These are phyloP conservation scores for Lagocephalus sceleratus DNA, from an alignment of 2,797 vertebrate genomes.

Conservation along the genomic window DNA sequence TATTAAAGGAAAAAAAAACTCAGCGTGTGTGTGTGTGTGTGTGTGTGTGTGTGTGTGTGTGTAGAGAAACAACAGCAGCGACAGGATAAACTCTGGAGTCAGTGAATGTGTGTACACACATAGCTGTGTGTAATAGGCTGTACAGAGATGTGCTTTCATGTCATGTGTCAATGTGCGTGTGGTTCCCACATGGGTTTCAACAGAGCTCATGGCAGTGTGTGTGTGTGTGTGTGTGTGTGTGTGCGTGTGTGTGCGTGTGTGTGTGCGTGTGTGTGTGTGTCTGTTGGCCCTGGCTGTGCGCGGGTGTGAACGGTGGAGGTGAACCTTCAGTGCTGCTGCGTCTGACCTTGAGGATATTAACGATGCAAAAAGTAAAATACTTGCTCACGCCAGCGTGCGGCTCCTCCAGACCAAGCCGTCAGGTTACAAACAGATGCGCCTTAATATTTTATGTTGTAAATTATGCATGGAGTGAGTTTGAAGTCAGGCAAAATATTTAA, in stretches of 20 bases:
- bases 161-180: conserved; percentile 9
- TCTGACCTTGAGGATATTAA: conserved; percentile 58
- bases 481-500: too few relatives aligned
- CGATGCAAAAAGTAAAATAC: conserved; percentile 30
- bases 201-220: conserved; percentile 2
- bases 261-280: conserved; percentile 62
- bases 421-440: conserved; percentile 50
- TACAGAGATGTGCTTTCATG: conserved; percentile 8
- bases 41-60: conserved; percentile 37
- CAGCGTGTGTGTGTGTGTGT: conserved; percentile 17
- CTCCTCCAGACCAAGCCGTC: conserved; percentile 15
- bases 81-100: conserved; percentile 2
- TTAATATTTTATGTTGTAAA: conserved; percentile 63
- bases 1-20: not conserved
- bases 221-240: conserved; percentile 28
- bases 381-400: conserved; percentile 30
- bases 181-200: too few relatives aligned
- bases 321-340: conserved; percentile 54
- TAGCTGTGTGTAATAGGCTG: conserved; percentile 4
- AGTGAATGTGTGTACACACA: not conserved
- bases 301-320: conserved; percentile 58
- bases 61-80: not conserved
- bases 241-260: conserved; percentile 35
- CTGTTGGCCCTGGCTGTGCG: conserved; percentile 46
- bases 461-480: conserved; percentile 40